Percentiles rank a stretch among this genome's conserved stretches.
phyloP scores from a whole-genome alignment of 2,888 invertebrate species.

The Cantharis rustica region DNA sequence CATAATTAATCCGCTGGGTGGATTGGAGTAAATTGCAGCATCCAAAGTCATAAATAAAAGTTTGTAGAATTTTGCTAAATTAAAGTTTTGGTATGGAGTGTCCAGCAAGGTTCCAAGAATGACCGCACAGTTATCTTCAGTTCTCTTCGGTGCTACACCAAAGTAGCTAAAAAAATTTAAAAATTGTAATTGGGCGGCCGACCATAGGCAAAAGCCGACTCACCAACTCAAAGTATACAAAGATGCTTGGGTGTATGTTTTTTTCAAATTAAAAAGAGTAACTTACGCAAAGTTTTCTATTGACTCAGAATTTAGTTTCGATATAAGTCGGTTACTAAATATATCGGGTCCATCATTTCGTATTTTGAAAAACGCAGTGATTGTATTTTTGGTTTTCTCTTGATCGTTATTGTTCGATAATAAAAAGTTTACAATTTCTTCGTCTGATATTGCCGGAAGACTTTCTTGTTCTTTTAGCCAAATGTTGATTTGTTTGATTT shows the following conservation, averaged over 20 bases:
- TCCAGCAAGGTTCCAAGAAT: slow-evolving; percentile 66
- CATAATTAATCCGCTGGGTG: slow-evolving; percentile 67
- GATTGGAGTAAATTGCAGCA: slow-evolving; percentile 61
- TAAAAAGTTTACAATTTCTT: no score
- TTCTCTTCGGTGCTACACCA: slow-evolving; percentile 63
- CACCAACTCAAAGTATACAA: no score
- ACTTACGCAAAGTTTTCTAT: no score
- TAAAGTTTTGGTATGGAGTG: slow-evolving; percentile 63
- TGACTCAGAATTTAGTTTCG: no score
- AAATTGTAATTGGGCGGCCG: no score
- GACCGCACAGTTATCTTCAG: slow-evolving; percentile 64
- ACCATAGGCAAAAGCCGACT: no score
- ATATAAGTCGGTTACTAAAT: not conserved
- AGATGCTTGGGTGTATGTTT: no score
- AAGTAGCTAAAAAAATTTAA: slow-evolving; percentile 38
- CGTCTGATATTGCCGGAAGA: no score
- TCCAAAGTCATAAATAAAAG: slow-evolving; percentile 53
- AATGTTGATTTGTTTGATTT: no score
- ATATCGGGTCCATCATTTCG: not conserved
- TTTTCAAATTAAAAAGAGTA: no score
- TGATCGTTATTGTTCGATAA: no score
- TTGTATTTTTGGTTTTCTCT: not conserved
- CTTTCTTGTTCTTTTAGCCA: no score
- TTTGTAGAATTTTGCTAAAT: slow-evolving; percentile 64
- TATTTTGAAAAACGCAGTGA: not conserved